Evolutionary conservation across 2,797 vertebrate species (phyloP), one percentile per base, ranked within the genome.

Genomic region (Tachyglossus aculeatus): DNA sequence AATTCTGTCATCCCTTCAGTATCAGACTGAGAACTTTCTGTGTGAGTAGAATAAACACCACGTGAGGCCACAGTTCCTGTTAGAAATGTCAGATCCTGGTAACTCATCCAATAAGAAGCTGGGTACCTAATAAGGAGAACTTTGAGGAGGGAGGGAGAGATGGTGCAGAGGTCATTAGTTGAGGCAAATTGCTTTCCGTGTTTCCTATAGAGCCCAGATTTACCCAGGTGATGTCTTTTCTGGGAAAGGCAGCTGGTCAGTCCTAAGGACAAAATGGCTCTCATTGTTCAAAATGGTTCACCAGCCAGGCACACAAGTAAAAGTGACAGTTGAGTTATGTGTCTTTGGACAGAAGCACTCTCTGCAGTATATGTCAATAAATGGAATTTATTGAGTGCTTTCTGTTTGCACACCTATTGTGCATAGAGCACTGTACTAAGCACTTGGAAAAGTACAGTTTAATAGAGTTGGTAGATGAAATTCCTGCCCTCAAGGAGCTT

Each of bases 81-180:
- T 51, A 71, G 44, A 62, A 84, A 83, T 78, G 67, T 32, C 55
- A 50, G 52, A 59, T 86, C 75, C 75, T 59, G 67, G 34, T 50
- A 58, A 44, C 41, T 27, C 7, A 6, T 2, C 40, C 31, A 34
- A 47, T 73, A 78, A 39, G 37, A 60, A 64, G 56, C 47, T 53
- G 12, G 1, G 2, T 54, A 55, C 61, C 52, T 63, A 21, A 6
- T 22, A 67, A 64, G 45, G 25, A 37, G 13, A 43, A 51, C 64
- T 67, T 78, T 33, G 67, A 62, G 54, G 76, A 69, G 59, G 47
- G 55, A 52, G 37, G 59, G 56, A 43, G 53, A 62, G 74, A 74
- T 43, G 48, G 64, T 38, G 45, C 24, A 25, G 54, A 55, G 1
- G 3, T 33, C 66, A 74, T 74, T 73, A 69, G 76, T 60, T 71